Conservation (phyloP, 2,888 invertebrate genomes). For the Apodemia zela region DNA sequence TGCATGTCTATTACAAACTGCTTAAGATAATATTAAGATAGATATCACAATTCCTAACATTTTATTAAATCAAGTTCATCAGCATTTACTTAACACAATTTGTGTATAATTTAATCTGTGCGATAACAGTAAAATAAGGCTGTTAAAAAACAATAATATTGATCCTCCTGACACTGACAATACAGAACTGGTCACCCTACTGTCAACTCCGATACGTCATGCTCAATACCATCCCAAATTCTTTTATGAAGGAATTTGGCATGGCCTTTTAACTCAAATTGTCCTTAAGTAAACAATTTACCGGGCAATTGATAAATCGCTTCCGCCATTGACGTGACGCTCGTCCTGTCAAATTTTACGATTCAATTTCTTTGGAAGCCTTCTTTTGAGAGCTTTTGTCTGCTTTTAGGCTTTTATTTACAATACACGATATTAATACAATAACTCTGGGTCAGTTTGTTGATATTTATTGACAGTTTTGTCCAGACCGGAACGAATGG, state of each 20-base stretch:
- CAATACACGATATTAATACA: neutral
- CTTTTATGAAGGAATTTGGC: slow-evolving; percentile 63
- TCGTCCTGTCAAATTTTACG: slow-evolving; percentile 47
- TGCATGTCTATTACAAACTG: too few relatives aligned
- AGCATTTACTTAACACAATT: too few relatives aligned
- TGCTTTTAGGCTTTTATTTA: neutral
- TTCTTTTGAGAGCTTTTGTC: slow-evolving; percentile 5
- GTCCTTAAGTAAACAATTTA: slow-evolving; percentile 70
- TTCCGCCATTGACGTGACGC: slow-evolving; percentile 47
- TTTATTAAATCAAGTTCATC: too few relatives aligned
- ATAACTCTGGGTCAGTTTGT: slow-evolving; percentile 16
- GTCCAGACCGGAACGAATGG: slow-evolving; percentile 2
- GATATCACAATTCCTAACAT: too few relatives aligned
- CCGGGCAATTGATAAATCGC: slow-evolving; percentile 71
- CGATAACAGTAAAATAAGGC: neutral
- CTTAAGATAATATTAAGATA: too few relatives aligned
- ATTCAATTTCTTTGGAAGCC: slow-evolving; percentile 61
- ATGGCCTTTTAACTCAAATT: slow-evolving; percentile 70
- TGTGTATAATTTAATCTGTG: too few relatives aligned
- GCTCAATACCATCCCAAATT: slow-evolving; percentile 39
- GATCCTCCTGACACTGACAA: neutral
- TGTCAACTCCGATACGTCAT: neutral
- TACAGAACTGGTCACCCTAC: neutral
- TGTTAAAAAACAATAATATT: neutral
- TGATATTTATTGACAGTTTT: slow-evolving; percentile 18